Evolutionary conservation across 2,797 vertebrate genomes (phyloP).

Genomic region (Falco cherrug): DNA sequence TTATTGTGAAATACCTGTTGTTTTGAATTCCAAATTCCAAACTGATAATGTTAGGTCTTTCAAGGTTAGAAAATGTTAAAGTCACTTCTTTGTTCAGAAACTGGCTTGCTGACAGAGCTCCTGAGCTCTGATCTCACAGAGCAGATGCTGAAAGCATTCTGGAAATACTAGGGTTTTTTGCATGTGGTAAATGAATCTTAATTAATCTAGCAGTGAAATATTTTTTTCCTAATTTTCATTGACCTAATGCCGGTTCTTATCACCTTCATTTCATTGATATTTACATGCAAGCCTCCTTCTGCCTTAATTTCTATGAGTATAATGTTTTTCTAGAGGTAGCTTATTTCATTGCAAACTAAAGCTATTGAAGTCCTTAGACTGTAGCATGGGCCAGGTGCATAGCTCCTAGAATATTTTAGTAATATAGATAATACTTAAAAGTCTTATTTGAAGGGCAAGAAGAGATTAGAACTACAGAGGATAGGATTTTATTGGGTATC

Average conservation of each 20-base stretch:
- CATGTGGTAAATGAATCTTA: conserved; percentile 29
- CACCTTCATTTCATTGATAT: conserved; percentile 17
- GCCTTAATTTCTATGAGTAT: neutral
- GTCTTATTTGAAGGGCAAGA: conserved; percentile 37
- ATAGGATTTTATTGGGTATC: conserved; percentile 28
- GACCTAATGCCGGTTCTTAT: conserved; percentile 17
- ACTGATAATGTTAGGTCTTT: neutral
- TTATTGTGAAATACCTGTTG: conserved; percentile 4
- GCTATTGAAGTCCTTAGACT: neutral
- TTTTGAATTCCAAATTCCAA: neutral
- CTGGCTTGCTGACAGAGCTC: neutral
- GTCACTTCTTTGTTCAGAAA: neutral
- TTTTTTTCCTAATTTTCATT: conserved; percentile 22
- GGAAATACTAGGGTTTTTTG: neutral
- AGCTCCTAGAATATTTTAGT: conserved; percentile 26
- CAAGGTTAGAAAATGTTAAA: neutral
- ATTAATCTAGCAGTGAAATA: conserved; percentile 28
- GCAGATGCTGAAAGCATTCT: conserved; percentile 27
- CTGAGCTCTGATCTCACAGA: neutral
- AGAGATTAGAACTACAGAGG: conserved; percentile 58
- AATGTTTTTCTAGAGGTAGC: neutral
- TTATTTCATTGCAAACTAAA: neutral
- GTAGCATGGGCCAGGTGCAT: neutral
- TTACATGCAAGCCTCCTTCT: neutral
- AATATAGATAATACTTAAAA: conserved; percentile 44